Conservation (phyloP, 2,797 vertebrate genomes). For the Natrix natrix region DNA sequence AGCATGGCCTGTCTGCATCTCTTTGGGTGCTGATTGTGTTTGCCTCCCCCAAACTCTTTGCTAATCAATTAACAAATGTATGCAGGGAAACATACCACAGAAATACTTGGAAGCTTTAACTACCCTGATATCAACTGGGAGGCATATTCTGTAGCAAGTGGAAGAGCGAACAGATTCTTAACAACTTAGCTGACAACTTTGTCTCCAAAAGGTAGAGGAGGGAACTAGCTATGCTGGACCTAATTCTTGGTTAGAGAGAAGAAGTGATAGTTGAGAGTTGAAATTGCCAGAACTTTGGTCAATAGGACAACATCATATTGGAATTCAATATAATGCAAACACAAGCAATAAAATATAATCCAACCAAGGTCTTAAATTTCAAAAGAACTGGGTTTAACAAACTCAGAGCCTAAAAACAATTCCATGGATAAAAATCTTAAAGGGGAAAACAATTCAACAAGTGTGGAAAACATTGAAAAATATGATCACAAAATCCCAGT, state of each 20-base stretch:
- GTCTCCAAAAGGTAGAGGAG: neutral
- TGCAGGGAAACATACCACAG: neutral
- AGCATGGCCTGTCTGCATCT: neutral
- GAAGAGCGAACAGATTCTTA: neutral
- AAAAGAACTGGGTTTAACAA: too few species aligned
- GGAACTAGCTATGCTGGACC: neutral
- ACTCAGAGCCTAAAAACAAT: too few species aligned
- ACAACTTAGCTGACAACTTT: neutral
- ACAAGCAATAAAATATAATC: too few species aligned
- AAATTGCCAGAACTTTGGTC: too few species aligned
- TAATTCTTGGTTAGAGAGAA: neutral
- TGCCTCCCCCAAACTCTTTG: neutral
- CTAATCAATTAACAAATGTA: neutral
- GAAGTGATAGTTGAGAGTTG: too few species aligned
- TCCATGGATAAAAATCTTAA: too few species aligned
- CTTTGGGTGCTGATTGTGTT: neutral
- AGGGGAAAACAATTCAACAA: too few species aligned
- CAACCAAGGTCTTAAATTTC: too few species aligned
- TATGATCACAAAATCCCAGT: too few species aligned
- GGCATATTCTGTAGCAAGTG: neutral
- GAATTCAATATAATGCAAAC: too few species aligned
- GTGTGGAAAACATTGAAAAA: too few species aligned
- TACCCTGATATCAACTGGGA: neutral
- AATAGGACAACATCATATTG: too few species aligned
- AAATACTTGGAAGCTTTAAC: neutral